Evolutionary conservation across 2,888 invertebrate genomes (phyloP).

Genomic region (Odontocolon sp.): DNA sequence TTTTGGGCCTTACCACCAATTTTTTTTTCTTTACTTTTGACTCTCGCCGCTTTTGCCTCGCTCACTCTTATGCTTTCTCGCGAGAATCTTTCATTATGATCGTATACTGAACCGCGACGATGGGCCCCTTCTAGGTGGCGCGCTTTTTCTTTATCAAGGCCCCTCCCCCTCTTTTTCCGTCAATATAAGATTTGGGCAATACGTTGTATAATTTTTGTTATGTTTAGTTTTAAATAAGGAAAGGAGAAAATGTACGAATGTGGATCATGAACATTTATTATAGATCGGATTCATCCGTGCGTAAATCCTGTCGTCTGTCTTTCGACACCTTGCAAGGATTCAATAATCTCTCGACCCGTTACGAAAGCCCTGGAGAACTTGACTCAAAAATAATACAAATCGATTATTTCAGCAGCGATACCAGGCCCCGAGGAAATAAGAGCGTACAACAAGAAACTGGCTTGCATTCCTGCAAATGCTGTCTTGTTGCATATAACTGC

Average conservation of each 20-base stretch:
- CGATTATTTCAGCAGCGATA: too few relatives aligned
- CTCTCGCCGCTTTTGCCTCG: background rate
- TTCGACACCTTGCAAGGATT: background rate
- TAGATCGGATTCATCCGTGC: background rate
- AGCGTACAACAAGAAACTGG: too few relatives aligned
- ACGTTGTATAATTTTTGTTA: too few relatives aligned
- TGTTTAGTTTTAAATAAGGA: slow-evolving; percentile 5
- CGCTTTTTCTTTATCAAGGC: slow-evolving; percentile 11
- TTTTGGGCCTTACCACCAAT: slow-evolving; percentile 31
- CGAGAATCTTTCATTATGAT: slow-evolving; percentile 19
- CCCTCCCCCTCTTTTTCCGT: background rate
- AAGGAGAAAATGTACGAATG: slow-evolving; percentile 15
- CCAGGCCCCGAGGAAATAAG: too few relatives aligned
- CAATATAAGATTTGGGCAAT: too few relatives aligned
- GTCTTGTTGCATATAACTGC: too few relatives aligned
- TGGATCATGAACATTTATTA: too few relatives aligned
- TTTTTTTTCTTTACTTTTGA: background rate
- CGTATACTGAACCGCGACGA: background rate
- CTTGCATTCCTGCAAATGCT: too few relatives aligned
- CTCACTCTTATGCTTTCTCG: slow-evolving; percentile 4
- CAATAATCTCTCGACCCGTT: background rate
- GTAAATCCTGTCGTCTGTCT: background rate
- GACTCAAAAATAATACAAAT: too few relatives aligned
- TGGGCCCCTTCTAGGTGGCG: slow-evolving; percentile 8
- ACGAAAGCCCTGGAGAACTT: background rate